Conservation (phyloP, 2,888 invertebrate genomes). For the Lymantria dispar region DNA sequence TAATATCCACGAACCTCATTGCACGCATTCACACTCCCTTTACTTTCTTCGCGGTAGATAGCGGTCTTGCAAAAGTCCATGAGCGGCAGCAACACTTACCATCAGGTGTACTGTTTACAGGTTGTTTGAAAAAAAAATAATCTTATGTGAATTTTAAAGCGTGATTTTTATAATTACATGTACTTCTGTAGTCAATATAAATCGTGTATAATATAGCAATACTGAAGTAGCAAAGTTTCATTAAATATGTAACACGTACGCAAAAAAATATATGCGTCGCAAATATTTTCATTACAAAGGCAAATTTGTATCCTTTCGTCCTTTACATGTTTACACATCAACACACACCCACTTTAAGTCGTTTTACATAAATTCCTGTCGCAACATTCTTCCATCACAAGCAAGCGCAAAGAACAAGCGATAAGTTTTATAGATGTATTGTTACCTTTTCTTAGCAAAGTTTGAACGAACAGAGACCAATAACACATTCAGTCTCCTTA, state of each 20-base stretch:
- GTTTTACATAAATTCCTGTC: slow-evolving; percentile 34
- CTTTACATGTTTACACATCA: slow-evolving; percentile 20
- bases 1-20: too few species aligned
- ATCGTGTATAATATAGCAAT: too few species aligned
- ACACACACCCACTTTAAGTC: slow-evolving; percentile 20
- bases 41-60: too few species aligned
- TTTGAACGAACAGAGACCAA: slow-evolving; percentile 37
- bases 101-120: too few species aligned
- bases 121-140: too few species aligned
- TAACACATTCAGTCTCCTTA: slow-evolving; percentile 53
- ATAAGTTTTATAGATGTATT: slow-evolving; percentile 75
- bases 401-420: slow-evolving; percentile 46
- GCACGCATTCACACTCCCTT: too few species aligned
- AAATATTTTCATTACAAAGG: slow-evolving; percentile 13
- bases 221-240: too few species aligned
- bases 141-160: too few species aligned
- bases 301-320: slow-evolving; percentile 13
- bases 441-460: slow-evolving; percentile 49
- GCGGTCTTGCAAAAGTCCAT: too few species aligned
- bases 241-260: not conserved
- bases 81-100: too few species aligned
- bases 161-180: too few species aligned
- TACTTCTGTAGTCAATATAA: too few species aligned
- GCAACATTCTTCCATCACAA: slow-evolving; percentile 40
- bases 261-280: slow-evolving; percentile 5